Percentiles rank a stretch among this genome's conserved stretches.
These are phyloP conservation scores for Amblyraja radiata DNA, from an alignment of 2,797 vertebrate species.

Conservation along the genomic window DNA sequence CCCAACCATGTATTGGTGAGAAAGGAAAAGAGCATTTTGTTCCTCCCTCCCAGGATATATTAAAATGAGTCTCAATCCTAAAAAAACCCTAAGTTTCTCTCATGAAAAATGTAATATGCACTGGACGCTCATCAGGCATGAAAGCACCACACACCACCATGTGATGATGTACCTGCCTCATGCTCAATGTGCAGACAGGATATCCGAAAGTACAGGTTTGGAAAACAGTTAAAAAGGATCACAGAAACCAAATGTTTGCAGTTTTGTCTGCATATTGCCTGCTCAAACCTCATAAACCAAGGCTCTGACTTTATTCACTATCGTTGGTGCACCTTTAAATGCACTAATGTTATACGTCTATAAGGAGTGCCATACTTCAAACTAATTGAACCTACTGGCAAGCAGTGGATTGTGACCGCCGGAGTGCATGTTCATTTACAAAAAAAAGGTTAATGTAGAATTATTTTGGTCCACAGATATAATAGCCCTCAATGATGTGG, in stretches of 20 bases:
- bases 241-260: neutral
- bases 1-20: neutral
- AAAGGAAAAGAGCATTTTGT: neutral
- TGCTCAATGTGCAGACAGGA: neutral
- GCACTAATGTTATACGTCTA: neutral
- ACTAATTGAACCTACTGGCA: neutral
- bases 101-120: neutral
- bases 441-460: conserved; percentile 21
- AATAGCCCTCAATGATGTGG: conserved; percentile 33
- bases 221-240: conserved; percentile 19
- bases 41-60: neutral
- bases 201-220: neutral
- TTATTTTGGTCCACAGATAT: conserved; percentile 20
- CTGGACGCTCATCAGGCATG: neutral
- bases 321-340: neutral
- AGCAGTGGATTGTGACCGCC: conserved; percentile 16
- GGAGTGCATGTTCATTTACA: neutral
- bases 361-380: neutral
- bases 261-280: conserved; percentile 16
- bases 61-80: neutral
- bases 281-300: conserved; percentile 8
- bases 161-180: conserved; percentile 21
- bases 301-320: neutral
- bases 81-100: neutral
- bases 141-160: conserved; percentile 14